Evolutionary conservation across 2,113 vertebrate species (phyloP).

Genomic region (Aptenodytes patagonicus): DNA sequence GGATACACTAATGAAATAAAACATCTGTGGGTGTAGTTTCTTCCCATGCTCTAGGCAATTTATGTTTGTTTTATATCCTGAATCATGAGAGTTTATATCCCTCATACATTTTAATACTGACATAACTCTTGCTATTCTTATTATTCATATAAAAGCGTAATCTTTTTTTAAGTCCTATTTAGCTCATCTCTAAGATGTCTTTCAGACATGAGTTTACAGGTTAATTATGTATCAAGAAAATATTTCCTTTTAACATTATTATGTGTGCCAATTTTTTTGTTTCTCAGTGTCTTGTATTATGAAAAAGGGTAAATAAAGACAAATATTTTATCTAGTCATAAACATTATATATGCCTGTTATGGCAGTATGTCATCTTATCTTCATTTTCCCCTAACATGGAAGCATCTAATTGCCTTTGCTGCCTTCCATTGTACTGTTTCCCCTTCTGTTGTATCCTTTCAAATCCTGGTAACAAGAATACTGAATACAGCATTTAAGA

Average conservation of each 20-base stretch:
- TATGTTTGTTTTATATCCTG: not conserved
- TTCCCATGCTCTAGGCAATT: not conserved
- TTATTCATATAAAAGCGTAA: not conserved
- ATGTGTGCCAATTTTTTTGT: not conserved
- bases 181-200: not conserved
- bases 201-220: not conserved
- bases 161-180: not conserved
- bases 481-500: not conserved
- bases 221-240: not conserved
- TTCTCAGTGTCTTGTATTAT: not conserved
- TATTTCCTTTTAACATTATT: not conserved
- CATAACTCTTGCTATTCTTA: not conserved
- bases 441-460: not conserved
- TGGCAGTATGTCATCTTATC: not conserved
- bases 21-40: not conserved
- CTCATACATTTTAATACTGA: not conserved
- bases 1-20: not conserved
- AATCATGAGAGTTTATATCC: not conserved
- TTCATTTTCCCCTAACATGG: not conserved
- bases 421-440: not conserved
- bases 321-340: not conserved
- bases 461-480: not conserved
- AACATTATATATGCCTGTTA: not conserved
- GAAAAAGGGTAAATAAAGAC: not conserved
- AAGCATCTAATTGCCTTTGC: not conserved